These are phyloP conservation scores for Valencia hispanica DNA, from an alignment of 2,797 vertebrate species.

Conservation along the genomic window DNA sequence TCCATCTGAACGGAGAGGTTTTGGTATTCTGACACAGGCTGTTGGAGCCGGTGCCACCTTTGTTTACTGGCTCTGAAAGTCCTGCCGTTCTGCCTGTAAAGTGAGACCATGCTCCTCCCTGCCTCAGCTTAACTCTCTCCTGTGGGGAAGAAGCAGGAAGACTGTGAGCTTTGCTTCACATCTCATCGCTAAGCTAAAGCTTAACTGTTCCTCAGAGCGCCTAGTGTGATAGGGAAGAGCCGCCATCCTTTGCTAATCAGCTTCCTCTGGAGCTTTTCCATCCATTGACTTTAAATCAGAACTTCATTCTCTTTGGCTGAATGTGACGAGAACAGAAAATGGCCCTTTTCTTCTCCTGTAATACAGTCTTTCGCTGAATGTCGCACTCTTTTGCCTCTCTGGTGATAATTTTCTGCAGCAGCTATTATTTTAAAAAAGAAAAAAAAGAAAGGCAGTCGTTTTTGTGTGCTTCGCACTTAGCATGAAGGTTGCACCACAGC, in stretches of 20 bases:
- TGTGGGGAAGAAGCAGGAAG: constrained; percentile 40
- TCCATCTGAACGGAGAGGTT: background rate
- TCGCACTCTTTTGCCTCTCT: background rate
- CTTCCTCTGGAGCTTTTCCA: constrained; percentile 47
- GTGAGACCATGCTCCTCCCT: constrained; percentile 31
- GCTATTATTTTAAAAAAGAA: background rate
- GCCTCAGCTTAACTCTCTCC: constrained; percentile 44
- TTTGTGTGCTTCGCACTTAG: constrained; percentile 38
- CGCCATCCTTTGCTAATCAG: constrained; percentile 67
- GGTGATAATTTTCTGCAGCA: constrained; percentile 1
- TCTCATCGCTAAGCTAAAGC: constrained; percentile 67
- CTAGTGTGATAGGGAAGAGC: constrained; percentile 49
- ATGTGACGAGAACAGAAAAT: constrained; percentile 12
- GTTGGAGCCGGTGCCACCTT: constrained; percentile 26
- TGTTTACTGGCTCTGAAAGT: constrained; percentile 37
- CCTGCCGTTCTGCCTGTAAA: constrained; percentile 26
- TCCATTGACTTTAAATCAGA: constrained; percentile 44
- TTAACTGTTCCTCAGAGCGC: constrained; percentile 53
- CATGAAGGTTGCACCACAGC: constrained; percentile 54
- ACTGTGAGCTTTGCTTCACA: constrained; percentile 57
- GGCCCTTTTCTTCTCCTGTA: background rate
- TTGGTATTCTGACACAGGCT: too few relatives aligned
- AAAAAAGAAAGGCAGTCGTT: constrained; percentile 6
- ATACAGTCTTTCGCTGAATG: constrained; percentile 7
- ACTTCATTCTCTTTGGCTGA: constrained; percentile 29